Evolutionary conservation across 2,888 invertebrate genomes (phyloP), one percentile per base, ranked within the genome.

Genomic region (Seira sanloemensis): DNA sequence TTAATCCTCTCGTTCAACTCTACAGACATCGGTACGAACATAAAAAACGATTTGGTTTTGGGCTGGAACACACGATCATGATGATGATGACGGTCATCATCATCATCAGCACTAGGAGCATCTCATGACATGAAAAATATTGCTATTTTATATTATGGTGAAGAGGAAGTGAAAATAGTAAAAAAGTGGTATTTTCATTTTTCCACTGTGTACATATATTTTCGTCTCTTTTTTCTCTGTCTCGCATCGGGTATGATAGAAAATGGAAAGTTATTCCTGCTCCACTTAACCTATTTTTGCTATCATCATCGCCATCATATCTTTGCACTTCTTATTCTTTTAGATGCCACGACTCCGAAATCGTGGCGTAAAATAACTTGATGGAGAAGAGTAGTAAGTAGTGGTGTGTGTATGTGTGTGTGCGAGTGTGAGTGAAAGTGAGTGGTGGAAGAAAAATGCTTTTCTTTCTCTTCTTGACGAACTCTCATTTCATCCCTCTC

Each of bases 401-500:
- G n/a, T n/a, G n/a, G n/a, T n/a, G n/a, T n/a, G 37, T 37, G 37
- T 37, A 37, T 37, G 37, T 37, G 37, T 37, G 37, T 7, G 37
- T 4, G 37, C 37, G 37, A 37, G n/a, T n/a, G n/a, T 37, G 37
- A 37, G 5, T 5, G 37, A 12, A 37, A 37, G 7, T 37, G 37
- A 37, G 37, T 12, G 37, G 5, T 58, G 58, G n/a, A 58, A 58
- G 58, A 58, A n/a, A 58, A 58, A 58, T 58, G 58, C 9, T n/a
- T 9, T 58, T 58, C 58, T 58, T 58, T 58, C 18, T 58, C 58
- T 58, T 37, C 58, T 58, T 58, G 58, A 58, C 58, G 18, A 58
- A 58, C 58, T 58, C 58, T 58, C 58, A 58, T 58, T 58, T 58
- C 58, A 58, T 58, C 58, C 58, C 58, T 58, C 58, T 58, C n/a